These are phyloP conservation scores for Formica aserva DNA, from an alignment of 2,888 invertebrate species.

Conservation along the genomic window DNA sequence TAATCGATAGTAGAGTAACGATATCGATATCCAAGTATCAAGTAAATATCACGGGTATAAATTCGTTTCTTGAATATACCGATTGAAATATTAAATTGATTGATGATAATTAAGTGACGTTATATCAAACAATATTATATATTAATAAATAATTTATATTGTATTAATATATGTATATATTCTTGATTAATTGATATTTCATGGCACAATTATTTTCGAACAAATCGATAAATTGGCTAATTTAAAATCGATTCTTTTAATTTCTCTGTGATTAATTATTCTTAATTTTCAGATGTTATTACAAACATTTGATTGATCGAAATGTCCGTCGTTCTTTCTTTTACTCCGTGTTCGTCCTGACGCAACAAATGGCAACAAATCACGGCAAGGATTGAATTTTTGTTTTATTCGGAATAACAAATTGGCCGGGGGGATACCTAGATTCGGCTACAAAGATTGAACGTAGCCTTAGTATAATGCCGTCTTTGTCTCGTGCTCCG, in stretches of 20 bases:
- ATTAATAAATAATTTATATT: conserved; percentile 38
- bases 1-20: neutral
- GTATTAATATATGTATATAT: neutral
- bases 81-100: conserved; percentile 42
- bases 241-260: neutral
- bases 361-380: neutral
- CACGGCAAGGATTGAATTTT: neutral
- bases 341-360: neutral
- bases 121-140: conserved; percentile 33
- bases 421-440: neutral
- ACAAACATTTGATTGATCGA: neutral
- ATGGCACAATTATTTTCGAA: conserved; percentile 8
- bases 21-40: conserved; percentile 3
- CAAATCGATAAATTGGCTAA: neutral
- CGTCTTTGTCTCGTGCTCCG: neutral
- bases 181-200: neutral
- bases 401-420: neutral
- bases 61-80: neutral
- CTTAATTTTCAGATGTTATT: neutral
- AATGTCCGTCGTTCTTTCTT: neutral
- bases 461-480: neutral
- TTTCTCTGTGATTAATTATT: neutral
- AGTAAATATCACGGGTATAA: neutral
- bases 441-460: neutral
- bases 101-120: conserved; percentile 29